phyloP scores from a whole-genome alignment of 2,888 invertebrate species.

The Norana najaformis region DNA sequence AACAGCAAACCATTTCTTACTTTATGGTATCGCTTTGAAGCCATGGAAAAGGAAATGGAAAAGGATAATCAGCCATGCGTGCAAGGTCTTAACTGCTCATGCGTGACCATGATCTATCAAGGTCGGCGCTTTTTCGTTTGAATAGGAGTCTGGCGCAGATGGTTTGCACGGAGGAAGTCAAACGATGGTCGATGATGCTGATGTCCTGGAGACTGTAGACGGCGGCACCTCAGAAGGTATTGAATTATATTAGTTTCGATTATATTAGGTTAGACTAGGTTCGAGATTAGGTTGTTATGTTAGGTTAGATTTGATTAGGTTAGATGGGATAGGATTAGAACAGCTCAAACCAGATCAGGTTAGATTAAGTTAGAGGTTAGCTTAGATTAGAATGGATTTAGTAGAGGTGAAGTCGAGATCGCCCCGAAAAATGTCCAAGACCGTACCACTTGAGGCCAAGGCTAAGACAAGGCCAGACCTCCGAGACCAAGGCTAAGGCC shows the following conservation, averaged over 20 bases:
- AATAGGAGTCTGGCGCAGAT: neutral
- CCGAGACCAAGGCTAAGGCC: too few species aligned
- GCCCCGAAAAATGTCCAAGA: neutral
- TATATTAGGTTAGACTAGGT: too few species aligned
- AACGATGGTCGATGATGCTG: neutral
- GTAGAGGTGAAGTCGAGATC: neutral
- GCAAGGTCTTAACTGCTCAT: neutral
- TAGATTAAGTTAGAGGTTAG: neutral
- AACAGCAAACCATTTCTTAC: neutral
- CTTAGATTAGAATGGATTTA: neutral
- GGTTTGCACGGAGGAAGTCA: neutral
- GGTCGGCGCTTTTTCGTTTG: neutral
- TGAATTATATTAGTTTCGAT: neutral
- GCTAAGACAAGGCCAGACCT: too few species aligned
- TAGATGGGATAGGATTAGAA: too few species aligned
- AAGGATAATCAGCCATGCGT: neutral
- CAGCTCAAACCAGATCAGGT: neutral
- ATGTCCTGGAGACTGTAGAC: too few species aligned
- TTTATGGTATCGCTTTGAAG: neutral
- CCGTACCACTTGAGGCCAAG: too few species aligned
- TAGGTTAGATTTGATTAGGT: too few species aligned
- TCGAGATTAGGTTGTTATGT: too few species aligned
- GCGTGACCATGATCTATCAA: neutral
- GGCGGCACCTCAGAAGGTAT: neutral
- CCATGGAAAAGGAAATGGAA: neutral